Conservation (phyloP, 1,140 invertebrate species). For the Macrobrachium rosenbergii region DNA sequence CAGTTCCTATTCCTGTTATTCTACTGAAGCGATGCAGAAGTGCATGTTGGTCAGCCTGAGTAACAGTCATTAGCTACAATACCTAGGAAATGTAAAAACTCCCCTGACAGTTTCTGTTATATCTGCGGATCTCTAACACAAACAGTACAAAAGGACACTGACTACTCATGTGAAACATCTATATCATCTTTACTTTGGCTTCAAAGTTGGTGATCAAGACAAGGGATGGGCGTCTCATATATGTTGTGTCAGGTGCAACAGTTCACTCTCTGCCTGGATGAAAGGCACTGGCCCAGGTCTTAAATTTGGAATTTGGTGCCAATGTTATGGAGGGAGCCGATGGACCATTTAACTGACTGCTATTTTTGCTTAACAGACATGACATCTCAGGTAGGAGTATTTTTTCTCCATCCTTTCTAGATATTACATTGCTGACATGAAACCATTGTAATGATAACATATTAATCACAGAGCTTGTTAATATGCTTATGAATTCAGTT, state of each 20-base stretch:
- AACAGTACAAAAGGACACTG: constrained; percentile 10
- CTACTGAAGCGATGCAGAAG: too few species aligned
- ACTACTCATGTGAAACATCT: not conserved
- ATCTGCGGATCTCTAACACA: not conserved
- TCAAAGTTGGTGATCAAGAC: too few species aligned
- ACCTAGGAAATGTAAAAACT: not conserved
- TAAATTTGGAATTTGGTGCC: constrained; percentile 12
- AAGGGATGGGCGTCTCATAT: not conserved
- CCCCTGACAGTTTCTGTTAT: constrained; percentile 18
- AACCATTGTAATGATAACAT: not conserved
- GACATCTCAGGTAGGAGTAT: not conserved
- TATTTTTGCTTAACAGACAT: constrained; percentile 24
- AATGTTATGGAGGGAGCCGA: constrained; percentile 12
- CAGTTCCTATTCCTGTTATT: too few species aligned
- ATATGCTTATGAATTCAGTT: not conserved
- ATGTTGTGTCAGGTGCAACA: constrained; percentile 12
- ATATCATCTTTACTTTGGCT: constrained; percentile 1
- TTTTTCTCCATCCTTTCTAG: not conserved
- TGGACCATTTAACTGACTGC: constrained; percentile 21
- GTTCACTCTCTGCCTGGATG: not conserved
- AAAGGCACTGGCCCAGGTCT: not conserved
- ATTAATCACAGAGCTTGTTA: not conserved
- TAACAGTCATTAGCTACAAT: too few species aligned
- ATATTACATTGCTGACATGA: not conserved
- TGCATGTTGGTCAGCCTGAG: too few species aligned